Evolutionary conservation across 2,113 vertebrate genomes (phyloP), one percentile per base, ranked within the genome.

Genomic region (Platysteira castanea): DNA sequence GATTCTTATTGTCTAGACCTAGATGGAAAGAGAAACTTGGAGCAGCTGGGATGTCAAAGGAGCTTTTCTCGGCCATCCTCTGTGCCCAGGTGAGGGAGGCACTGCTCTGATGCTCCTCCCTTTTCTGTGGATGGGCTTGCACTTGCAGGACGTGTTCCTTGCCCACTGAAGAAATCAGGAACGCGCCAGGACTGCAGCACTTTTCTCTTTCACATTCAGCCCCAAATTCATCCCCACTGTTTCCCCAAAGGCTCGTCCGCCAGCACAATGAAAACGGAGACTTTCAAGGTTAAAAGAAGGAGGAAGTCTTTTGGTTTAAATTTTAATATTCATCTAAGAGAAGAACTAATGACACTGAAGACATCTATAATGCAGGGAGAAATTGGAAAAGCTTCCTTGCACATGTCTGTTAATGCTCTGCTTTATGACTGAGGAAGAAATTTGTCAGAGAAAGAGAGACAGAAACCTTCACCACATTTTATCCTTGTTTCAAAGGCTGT

Each of bases 271-370:
- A 30, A 89, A 82, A 87, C 10, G 3, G 18, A 33, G 68, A 71
- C 61, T 7, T 75, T 65, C 93, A 97, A 97, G 91, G 90, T 96
- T 95, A 95, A 91, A 87, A 33, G 56, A 65, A 94, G 78, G 74
- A 96, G 61, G 41, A 97, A 95, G 61, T 76, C 33, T 88, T 67
- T 78, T 84, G n/a, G 46, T 92, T 95, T 96, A 96, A 96, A 87
- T 91, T 93, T 90, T 93, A 76, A 88, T 96, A 87, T 61, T 94
- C 18, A 75, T 85, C 49, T 95, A 87, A 94, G 52, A 57, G 80
- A 96, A 96, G 74, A 91, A 35, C 84, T 56, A 87, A 87, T 96
- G 75, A 85, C 46, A 64, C 26, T 84, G 92, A 94, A 73, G 78
- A 67, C 76, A 94, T 87, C 57, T 44, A 49, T 90, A 94, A 94